phyloP scores from a whole-genome alignment of 2,888 invertebrate species.

The Brachyopa scutellaris region DNA sequence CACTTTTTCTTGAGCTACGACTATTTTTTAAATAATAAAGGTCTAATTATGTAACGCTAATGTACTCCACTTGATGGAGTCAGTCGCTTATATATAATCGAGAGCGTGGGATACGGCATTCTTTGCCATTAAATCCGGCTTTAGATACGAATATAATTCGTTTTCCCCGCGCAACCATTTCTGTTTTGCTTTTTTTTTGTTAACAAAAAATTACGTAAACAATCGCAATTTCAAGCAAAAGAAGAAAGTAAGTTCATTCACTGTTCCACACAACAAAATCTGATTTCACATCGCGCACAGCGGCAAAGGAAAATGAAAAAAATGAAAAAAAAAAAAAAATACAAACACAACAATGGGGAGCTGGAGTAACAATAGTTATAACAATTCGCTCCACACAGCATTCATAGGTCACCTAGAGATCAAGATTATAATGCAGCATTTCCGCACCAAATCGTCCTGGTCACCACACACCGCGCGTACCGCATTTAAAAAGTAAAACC shows the following conservation, averaged over 20 bases:
- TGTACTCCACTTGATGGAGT: constrained; percentile 23
- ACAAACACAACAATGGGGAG: constrained; percentile 26
- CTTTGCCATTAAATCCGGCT: constrained; percentile 27
- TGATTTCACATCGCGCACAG: constrained; percentile 55
- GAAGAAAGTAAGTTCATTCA: constrained; percentile 70
- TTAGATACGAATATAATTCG: not conserved
- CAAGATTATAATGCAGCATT: constrained; percentile 65
- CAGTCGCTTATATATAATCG: not conserved
- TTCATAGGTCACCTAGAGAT: constrained; percentile 69
- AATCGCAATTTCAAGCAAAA: constrained; percentile 51
- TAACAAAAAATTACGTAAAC: constrained; percentile 60
- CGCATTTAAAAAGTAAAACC: too few relatives aligned
- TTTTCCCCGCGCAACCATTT: not conserved
- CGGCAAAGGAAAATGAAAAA: constrained; percentile 2
- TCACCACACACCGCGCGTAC: not conserved
- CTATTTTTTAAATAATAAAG: constrained; percentile 24
- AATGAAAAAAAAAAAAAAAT: not conserved
- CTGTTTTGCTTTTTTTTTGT: constrained; percentile 1
- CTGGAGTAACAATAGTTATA: constrained; percentile 53
- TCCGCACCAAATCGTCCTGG: constrained; percentile 58
- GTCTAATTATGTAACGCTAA: constrained; percentile 40
- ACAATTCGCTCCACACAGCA: constrained; percentile 36
- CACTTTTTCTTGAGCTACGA: too few relatives aligned
- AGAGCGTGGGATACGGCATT: constrained; percentile 60
- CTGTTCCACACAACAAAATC: constrained; percentile 43